Base-by-base conservation (phyloP, 2,113 vertebrate genomes). In the Machaerirhynchus nigripectus region DNA sequence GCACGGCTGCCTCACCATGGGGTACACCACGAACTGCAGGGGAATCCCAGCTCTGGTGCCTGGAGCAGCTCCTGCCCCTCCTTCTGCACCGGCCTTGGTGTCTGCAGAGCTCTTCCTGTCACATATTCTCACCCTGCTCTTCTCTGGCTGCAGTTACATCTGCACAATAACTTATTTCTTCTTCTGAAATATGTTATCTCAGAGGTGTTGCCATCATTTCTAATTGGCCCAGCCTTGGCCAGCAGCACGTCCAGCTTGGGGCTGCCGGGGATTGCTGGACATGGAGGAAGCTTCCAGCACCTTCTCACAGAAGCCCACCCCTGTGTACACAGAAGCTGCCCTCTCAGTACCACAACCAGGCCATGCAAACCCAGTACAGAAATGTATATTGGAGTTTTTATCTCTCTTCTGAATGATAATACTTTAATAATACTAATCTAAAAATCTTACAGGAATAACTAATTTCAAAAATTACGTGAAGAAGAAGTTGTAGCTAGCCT, bases 331-430 rank as follows among this genome's bases (percentile, higher is more conserved):
- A 83, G 37, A 35, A 71, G 8, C 24, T 56, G 52, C 16, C 10
- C 35, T 28, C n/a, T 47, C 49, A 40, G 20, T 16, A 20, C 52
- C 21, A 57, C 19, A 75, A 42, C 12, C n/a, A n/a, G 42, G 8
- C 42, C 0, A 0, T 56, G 24, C 15, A 65, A 40, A 65, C 30
- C 30, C 35, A 42, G 2, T 13, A 11, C 9, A 35, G 2, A 67
- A 82, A 30, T 46, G 28, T 10, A 3, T 73, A 12, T 24, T 61
- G 52, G 37, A 28, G 11, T 35, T 93, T 39, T 19, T 70, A 42
- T 31, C 0, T 40, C n/a, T 67, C 56, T 87, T 31, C 15, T 78
- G 47, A 49, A 60, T 42, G 17, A 20, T 46, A 37, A 7, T 18
- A 44, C 27, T 91, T 71, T 52, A 71, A 37, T 52, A 82, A 71